A percentile compares a stretch with the other conserved stretches of the same genome.
Evolutionary conservation across 2,113 vertebrate genomes (phyloP).

Genomic region (Diglossa brunneiventris): DNA sequence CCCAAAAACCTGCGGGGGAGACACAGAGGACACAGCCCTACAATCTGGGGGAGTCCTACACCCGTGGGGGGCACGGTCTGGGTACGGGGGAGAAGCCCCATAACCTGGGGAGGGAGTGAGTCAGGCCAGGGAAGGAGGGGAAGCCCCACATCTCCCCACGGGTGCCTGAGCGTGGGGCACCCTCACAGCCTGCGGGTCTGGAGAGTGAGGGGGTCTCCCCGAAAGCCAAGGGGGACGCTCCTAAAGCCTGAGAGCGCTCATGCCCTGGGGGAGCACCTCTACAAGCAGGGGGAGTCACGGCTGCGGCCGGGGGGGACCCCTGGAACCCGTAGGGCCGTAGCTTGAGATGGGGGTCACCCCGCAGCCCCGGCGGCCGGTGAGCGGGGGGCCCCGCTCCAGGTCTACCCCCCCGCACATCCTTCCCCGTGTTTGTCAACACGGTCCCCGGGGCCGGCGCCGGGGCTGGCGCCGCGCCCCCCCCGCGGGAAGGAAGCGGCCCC

Average conservation of each 20-base stretch:
- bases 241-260: not conserved
- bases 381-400: not conserved
- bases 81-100: not conserved
- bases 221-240: not conserved
- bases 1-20: not conserved
- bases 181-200: not conserved
- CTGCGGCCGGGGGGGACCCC: not conserved
- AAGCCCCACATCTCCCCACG: not conserved
- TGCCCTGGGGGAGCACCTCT: not conserved
- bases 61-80: not conserved
- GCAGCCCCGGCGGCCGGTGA: not conserved
- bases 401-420: not conserved
- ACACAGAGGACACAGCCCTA: not conserved
- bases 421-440: constrained; percentile 24
- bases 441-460: constrained; percentile 41
- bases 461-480: constrained; percentile 3
- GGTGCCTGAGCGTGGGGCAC: not conserved
- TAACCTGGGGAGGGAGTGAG: not conserved
- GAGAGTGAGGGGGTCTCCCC: not conserved
- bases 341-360: not conserved
- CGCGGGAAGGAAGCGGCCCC: constrained; percentile 52
- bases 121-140: not conserved
- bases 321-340: not conserved
- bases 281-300: not conserved
- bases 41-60: too few species aligned